phyloP scores from a whole-genome alignment of 2,113 vertebrate genomes.

The Ptilonorhynchus violaceus region DNA sequence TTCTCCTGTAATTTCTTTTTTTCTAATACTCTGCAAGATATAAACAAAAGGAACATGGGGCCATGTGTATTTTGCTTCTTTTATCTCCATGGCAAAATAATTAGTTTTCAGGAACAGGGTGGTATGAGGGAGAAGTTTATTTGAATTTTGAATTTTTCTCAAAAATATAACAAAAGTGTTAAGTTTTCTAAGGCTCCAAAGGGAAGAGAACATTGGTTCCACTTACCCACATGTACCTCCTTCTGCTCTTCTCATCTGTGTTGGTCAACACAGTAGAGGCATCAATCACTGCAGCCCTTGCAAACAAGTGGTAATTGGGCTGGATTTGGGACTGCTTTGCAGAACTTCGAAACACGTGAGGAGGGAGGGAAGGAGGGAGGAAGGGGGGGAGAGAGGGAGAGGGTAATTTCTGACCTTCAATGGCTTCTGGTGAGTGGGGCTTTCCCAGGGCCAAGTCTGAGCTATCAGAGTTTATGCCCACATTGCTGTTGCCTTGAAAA shows the following conservation, averaged over 20 bases:
- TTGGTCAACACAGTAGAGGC: background rate
- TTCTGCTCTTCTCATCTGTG: background rate
- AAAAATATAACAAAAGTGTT: background rate
- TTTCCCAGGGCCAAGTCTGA: background rate
- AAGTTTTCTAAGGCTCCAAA: background rate
- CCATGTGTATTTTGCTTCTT: background rate
- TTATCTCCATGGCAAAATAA: background rate
- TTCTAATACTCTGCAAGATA: background rate
- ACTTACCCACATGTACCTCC: background rate
- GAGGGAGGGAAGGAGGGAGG: background rate
- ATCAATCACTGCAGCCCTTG: background rate
- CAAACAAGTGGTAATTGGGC: fast-evolving
- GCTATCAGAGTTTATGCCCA: background rate
- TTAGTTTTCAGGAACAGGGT: fast-evolving
- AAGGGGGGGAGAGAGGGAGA: fast-evolving
- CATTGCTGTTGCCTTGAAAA: background rate
- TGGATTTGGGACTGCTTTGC: background rate
- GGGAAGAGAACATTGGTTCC: background rate
- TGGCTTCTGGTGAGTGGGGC: background rate
- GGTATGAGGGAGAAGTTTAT: background rate
- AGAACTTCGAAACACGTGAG: background rate
- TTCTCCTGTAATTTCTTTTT: background rate
- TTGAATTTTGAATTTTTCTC: background rate
- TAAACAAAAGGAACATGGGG: background rate
- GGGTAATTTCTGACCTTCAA: background rate